Conservation (phyloP, 2,888 invertebrate genomes). For the Acleris laterana region DNA sequence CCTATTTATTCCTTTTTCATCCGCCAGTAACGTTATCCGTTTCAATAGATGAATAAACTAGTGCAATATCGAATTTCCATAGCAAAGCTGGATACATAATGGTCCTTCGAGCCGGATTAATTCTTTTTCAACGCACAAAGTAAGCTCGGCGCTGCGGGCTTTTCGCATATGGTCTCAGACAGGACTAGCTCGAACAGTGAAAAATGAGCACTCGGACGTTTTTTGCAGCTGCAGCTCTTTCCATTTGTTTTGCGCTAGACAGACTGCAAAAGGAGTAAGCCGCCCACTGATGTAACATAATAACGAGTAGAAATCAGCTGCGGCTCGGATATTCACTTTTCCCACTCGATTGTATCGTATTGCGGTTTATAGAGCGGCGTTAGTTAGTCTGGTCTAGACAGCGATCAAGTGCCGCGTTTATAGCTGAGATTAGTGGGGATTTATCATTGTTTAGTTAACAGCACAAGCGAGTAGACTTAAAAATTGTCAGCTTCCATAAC, state of each 20-base stretch:
- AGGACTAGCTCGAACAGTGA: slow-evolving; percentile 1
- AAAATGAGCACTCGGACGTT: slow-evolving; percentile 1
- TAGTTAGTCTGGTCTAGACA: slow-evolving; percentile 59
- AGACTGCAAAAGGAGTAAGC: slow-evolving; percentile 37
- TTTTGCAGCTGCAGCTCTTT: too few species aligned
- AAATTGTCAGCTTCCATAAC: not conserved
- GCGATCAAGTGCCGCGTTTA: slow-evolving; percentile 62
- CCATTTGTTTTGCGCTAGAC: not conserved
- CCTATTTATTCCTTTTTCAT: slow-evolving; percentile 6
- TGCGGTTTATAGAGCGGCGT: slow-evolving; percentile 61
- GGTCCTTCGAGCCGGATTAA: slow-evolving; percentile 25
- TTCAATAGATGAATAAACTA: slow-evolving; percentile 28
- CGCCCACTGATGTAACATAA: slow-evolving; percentile 54
- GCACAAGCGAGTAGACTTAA: slow-evolving; percentile 8
- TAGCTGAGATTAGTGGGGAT: slow-evolving; percentile 58
- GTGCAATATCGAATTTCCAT: slow-evolving; percentile 28
- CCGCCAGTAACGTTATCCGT: slow-evolving; percentile 25
- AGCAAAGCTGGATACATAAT: slow-evolving; percentile 26
- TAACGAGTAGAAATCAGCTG: slow-evolving; percentile 57
- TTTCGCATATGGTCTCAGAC: slow-evolving; percentile 9
- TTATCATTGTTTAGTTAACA: slow-evolving; percentile 34
- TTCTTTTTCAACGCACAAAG: slow-evolving; percentile 26
- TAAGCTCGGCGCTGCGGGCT: slow-evolving; percentile 16
- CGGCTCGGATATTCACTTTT: slow-evolving; percentile 55
- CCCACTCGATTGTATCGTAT: slow-evolving; percentile 63